Evolutionary conservation across 1,140 invertebrate species (phyloP), one percentile per base, ranked within the genome.

Genomic region (Myzus persicae): DNA sequence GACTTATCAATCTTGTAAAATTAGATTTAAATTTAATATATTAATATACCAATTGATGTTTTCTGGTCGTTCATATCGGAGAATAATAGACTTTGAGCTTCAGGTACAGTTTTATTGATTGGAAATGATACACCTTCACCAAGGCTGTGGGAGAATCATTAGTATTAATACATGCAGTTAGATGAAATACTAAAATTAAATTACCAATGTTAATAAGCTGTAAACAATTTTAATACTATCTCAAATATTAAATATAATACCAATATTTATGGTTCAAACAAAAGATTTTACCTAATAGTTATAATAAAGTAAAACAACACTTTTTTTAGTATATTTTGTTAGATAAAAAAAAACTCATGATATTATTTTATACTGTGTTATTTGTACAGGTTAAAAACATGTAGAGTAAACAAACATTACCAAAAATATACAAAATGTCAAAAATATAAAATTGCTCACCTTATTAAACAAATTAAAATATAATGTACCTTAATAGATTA

Each of bases 391-490:
- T 87, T 44, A 18, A 93, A 90, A 89, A 89, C 54, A 46, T 67
- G 24, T 54, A 82, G 38, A 90, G 26, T 88, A 90, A 88, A 81
- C 42, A 89, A 82, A n/a, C 44, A 81, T 76, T 93, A 90, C 54
- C 91, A 93, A 84, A 93, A 51, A 92, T 85, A 85, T 93, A 90
- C 76, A 90, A 89, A 90, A 67, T 90, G 87, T 82, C 90, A 92
- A 94, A 93, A 94, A 94, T 90, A 93, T 93, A 81, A 91, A 90
- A 91, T 81, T 46, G 76, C 87, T 88, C 85, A 93, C 51, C 40
- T 76, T 54, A 93, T 36, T 31, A 84, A 93, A 46, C 48, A 42
- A 91, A n/a, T 76, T 67, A 91, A 90, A 93, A 84, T 38, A 84
- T 81, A 90, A 59, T 40, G 22, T 89, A n/a, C 42, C 82, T 93